These are phyloP conservation scores for Protobothrops mucrosquamatus DNA, from an alignment of 2,113 vertebrate species.

Conservation along the genomic window DNA sequence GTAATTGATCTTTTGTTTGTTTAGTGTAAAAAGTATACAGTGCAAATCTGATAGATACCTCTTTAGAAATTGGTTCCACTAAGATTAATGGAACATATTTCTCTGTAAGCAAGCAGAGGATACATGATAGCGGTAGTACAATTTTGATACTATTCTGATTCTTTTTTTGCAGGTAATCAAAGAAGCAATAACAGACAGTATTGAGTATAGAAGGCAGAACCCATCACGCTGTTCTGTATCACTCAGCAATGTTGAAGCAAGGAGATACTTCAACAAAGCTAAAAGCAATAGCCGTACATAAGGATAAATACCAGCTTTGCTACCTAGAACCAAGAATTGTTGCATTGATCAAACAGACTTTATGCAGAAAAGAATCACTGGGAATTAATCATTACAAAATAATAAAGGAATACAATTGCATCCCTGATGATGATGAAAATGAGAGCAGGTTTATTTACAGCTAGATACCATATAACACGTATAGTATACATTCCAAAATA, in stretches of 20 bases:
- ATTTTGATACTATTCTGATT: not conserved
- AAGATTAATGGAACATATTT: not conserved
- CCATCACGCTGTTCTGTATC: conserved; percentile 77
- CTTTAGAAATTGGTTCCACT: not conserved
- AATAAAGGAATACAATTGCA: not conserved
- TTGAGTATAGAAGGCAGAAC: conserved; percentile 82
- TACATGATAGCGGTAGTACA: not conserved
- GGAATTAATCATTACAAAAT: not conserved
- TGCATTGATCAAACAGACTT: conserved; percentile 31
- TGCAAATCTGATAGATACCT: not conserved
- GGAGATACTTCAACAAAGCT: conserved; percentile 77
- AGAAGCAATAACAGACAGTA: conserved; percentile 84
- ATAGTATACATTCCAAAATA: not conserved
- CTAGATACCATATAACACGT: not conserved
- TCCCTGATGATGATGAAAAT: not conserved
- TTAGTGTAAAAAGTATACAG: not conserved
- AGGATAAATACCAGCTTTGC: not conserved
- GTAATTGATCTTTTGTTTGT: not conserved
- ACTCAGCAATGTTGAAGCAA: conserved; percentile 83
- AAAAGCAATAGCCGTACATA: conserved; percentile 64
- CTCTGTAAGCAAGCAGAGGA: not conserved
- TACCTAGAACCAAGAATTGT: not conserved
- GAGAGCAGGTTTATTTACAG: not conserved
- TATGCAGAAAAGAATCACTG: not conserved
- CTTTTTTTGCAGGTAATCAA: conserved; percentile 81